phyloP scores from a whole-genome alignment of 2,888 invertebrate species.

The Antitype chi region DNA sequence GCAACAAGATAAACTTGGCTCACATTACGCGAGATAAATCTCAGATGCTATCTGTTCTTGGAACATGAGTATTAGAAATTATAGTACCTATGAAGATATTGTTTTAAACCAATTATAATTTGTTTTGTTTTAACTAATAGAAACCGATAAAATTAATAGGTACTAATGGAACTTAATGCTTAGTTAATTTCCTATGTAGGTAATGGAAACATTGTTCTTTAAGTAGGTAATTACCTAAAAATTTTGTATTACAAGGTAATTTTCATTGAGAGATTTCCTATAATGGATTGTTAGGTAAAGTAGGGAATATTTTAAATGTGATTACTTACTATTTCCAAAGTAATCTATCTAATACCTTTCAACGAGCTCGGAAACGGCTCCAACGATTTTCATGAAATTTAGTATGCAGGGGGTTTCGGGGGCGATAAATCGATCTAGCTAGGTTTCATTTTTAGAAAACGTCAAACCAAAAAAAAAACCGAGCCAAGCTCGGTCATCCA shows the following conservation, averaged over 20 bases:
- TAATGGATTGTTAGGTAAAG: not conserved
- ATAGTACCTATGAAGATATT: not conserved
- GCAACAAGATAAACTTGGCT: conserved; percentile 16
- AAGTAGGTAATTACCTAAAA: not conserved
- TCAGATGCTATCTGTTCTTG: not conserved
- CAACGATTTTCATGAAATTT: too few species aligned
- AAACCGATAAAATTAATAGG: not conserved
- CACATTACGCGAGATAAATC: conserved; percentile 13
- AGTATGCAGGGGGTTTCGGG: too few species aligned
- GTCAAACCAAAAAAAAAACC: too few species aligned
- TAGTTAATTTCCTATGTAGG: conserved; percentile 16
- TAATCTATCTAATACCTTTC: too few species aligned
- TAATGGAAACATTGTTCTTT: conserved; percentile 28
- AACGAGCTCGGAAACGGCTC: too few species aligned
- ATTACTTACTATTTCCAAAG: not conserved
- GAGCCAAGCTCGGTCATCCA: too few species aligned
- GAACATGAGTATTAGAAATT: not conserved
- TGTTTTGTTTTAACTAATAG: not conserved
- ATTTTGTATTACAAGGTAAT: conserved; percentile 9
- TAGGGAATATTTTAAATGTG: not conserved
- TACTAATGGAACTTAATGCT: conserved; percentile 16
- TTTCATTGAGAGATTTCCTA: not conserved
- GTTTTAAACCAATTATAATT: not conserved
- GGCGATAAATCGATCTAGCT: too few species aligned
- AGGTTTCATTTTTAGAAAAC: too few species aligned